Percentiles rank a stretch among this genome's conserved stretches.
Evolutionary conservation across 2,888 invertebrate genomes (phyloP).

Genomic region (Caenorhabditis parvicauda): DNA sequence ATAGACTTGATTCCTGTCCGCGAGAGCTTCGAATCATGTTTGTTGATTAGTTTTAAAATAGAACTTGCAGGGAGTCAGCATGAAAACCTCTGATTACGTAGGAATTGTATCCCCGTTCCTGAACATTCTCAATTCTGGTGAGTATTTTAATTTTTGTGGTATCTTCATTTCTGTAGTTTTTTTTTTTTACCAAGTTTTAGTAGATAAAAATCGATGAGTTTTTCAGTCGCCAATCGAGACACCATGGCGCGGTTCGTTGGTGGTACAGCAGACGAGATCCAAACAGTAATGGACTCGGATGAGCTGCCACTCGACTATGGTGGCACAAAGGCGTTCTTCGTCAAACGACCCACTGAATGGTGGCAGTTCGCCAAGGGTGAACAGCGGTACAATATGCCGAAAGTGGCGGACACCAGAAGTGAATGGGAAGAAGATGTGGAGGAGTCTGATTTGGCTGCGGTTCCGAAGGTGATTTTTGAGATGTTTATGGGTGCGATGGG

Average conservation of each 20-base stretch:
- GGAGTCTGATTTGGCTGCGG: slow-evolving; percentile 19
- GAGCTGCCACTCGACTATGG: slow-evolving; percentile 55
- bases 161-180: background rate
- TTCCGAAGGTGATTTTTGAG: slow-evolving; percentile 28
- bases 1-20: no score
- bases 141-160: slow-evolving; percentile 2
- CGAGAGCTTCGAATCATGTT: no score
- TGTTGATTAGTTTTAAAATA: background rate
- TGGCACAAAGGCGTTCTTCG: slow-evolving; percentile 37
- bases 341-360: slow-evolving; percentile 37
- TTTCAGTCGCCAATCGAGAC: slow-evolving; percentile 18
- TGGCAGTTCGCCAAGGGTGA: slow-evolving; percentile 23
- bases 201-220: slow-evolving; percentile 1
- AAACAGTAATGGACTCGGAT: slow-evolving; percentile 29
- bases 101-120: slow-evolving; percentile 47
- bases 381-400: slow-evolving; percentile 19
- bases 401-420: slow-evolving; percentile 9
- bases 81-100: slow-evolving; percentile 33
- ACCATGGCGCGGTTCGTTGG: no score
- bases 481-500: background rate
- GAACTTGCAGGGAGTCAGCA: slow-evolving; percentile 33
- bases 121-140: slow-evolving; percentile 28
- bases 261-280: slow-evolving; percentile 31
- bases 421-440: slow-evolving; percentile 27
- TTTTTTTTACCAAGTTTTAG: slow-evolving; percentile 1